A percentile compares a stretch with the other conserved stretches of the same genome.
These are phyloP conservation scores for Strix aluco DNA, from an alignment of 2,113 vertebrate genomes.

Conservation along the genomic window DNA sequence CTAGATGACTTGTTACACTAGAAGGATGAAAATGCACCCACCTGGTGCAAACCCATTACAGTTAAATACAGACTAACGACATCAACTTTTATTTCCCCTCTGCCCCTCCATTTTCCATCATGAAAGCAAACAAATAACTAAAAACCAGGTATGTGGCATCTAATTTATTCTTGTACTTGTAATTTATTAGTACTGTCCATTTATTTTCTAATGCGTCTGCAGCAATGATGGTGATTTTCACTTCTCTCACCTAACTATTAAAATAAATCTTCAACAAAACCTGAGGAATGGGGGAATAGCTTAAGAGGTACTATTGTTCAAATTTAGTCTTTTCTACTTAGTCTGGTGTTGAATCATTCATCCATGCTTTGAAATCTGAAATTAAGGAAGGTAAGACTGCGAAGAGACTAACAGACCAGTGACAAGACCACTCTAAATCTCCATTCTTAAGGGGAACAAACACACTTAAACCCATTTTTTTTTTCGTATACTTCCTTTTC, in stretches of 20 bases:
- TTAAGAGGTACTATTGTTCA: not conserved
- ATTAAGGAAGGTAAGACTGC: not conserved
- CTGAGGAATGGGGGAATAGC: not conserved
- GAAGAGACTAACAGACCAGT: not conserved
- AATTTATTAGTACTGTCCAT: conserved; percentile 58
- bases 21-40: conserved; percentile 20
- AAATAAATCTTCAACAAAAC: conserved; percentile 55
- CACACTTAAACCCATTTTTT: not conserved
- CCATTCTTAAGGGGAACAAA: not conserved
- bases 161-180: conserved; percentile 55
- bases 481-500: conserved; percentile 53
- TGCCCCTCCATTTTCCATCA: not conserved
- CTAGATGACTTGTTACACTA: conserved; percentile 12
- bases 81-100: conserved; percentile 13
- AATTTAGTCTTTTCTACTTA: conserved; percentile 39
- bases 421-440: conserved; percentile 41
- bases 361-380: conserved; percentile 8
- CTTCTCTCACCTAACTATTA: conserved; percentile 30
- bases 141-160: not conserved
- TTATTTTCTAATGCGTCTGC: conserved; percentile 36
- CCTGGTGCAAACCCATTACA: conserved; percentile 21
- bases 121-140: conserved; percentile 6
- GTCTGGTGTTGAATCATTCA: not conserved
- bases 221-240: not conserved
- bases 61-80: conserved; percentile 16